phyloP scores from a whole-genome alignment of 2,888 invertebrate genomes.

The Heliconius charithonia region DNA sequence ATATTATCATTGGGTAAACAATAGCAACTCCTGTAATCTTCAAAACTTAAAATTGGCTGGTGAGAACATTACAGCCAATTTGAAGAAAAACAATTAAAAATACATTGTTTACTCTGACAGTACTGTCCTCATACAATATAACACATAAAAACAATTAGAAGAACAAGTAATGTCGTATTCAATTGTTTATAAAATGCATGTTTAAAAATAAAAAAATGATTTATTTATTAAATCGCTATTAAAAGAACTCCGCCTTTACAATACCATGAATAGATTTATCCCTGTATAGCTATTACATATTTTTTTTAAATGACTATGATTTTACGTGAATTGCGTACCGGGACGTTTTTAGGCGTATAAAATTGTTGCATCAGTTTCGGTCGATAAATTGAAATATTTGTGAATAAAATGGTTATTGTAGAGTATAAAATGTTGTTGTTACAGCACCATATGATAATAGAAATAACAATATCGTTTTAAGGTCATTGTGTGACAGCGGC shows the following conservation, averaged over 20 bases:
- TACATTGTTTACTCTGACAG: no score
- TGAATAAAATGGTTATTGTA: background rate
- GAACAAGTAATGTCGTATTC: no score
- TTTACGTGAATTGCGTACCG: slow-evolving; percentile 5
- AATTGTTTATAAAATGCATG: no score
- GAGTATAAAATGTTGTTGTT: background rate
- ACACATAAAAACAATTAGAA: no score
- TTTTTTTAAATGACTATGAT: slow-evolving; percentile 10
- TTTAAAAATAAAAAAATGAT: no score
- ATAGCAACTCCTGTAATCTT: no score
- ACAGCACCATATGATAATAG: background rate
- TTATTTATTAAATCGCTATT: background rate
- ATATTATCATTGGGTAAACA: no score
- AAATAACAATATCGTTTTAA: background rate
- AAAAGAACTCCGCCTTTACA: background rate
- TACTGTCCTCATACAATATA: no score
- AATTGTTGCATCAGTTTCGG: slow-evolving; percentile 16
- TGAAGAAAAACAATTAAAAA: no score
- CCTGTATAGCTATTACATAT: slow-evolving; percentile 1
- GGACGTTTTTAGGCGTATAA: slow-evolving; percentile 17
- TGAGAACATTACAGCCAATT: no score
- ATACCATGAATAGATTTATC: background rate
- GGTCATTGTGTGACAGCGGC: no score
- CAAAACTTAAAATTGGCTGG: no score
- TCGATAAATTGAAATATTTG: slow-evolving; percentile 14